A percentile compares a stretch with the other conserved stretches of the same genome.
These are phyloP conservation scores for Erythrocercus mccallii DNA, from an alignment of 2,113 vertebrate species.

Conservation along the genomic window DNA sequence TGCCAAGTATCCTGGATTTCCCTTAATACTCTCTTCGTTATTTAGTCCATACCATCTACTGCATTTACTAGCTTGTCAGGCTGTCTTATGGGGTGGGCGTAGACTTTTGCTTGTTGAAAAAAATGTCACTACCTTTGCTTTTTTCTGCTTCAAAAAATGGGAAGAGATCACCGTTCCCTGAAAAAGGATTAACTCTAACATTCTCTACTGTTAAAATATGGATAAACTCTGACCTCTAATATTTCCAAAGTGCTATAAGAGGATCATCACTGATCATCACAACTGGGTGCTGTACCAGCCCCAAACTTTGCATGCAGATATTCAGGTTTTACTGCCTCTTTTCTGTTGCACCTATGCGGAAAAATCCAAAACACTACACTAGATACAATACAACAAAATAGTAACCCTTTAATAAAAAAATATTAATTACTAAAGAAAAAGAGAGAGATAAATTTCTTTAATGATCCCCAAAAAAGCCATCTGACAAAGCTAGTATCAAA, in stretches of 20 bases:
- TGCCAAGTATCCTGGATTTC: neutral
- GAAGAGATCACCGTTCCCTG: neutral
- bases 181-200: neutral
- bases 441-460: neutral
- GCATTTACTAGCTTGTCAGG: neutral
- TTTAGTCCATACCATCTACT: neutral
- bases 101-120: neutral
- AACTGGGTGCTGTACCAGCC: neutral
- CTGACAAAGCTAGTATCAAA: neutral
- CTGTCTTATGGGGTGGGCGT: neutral
- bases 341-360: neutral
- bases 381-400: neutral
- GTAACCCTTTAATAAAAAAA: neutral
- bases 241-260: neutral
- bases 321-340: neutral
- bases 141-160: neutral
- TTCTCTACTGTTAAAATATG: neutral
- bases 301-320: neutral
- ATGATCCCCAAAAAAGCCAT: neutral
- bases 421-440: neutral
- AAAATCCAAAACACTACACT: neutral
- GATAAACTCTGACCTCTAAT: neutral
- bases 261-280: neutral
- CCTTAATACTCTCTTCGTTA: neutral
- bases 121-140: neutral